A percentile compares a stretch with the other conserved stretches of the same genome.
Evolutionary conservation across 2,113 vertebrate genomes (phyloP).

Genomic region (Hippolais icterina): DNA sequence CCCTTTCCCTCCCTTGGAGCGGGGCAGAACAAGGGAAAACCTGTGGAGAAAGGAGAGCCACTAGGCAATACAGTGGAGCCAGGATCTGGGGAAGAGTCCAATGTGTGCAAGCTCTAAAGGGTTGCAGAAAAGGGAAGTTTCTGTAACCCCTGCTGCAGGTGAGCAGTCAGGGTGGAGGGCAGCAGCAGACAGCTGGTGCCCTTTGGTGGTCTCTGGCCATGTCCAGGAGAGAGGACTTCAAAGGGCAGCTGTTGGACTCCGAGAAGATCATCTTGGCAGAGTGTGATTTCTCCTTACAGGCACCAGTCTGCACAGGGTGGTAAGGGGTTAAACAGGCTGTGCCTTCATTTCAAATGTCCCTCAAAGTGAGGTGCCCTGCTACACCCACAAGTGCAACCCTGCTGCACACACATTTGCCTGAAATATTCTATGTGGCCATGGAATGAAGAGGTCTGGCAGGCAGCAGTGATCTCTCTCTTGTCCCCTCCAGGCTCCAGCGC

Average conservation of each 20-base stretch:
- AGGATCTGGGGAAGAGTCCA: not conserved
- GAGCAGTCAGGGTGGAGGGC: not conserved
- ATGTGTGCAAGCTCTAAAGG: accelerated
- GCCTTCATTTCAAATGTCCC: accelerated
- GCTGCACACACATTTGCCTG: not conserved
- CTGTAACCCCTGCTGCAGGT: accelerated
- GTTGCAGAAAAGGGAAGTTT: not conserved
- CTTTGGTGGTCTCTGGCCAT: not conserved
- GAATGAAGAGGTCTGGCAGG: not conserved
- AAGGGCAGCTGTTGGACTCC: not conserved
- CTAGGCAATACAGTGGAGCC: not conserved
- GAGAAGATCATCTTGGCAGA: not conserved
- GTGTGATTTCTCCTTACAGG: not conserved
- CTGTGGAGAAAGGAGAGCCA: not conserved
- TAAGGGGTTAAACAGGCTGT: not conserved
- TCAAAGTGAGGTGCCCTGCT: not conserved
- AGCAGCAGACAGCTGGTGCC: not conserved
- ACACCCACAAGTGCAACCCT: not conserved
- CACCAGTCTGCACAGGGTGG: not conserved
- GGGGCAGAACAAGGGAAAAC: not conserved
- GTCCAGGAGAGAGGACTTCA: not conserved
- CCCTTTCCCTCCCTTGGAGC: not conserved
- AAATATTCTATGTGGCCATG: accelerated
- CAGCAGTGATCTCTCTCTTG: not conserved
- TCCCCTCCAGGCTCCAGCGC: not conserved